Percentiles rank a stretch among this genome's conserved stretches.
phyloP scores from a whole-genome alignment of 2,888 invertebrate genomes.

The Toxonevra muliebris region DNA sequence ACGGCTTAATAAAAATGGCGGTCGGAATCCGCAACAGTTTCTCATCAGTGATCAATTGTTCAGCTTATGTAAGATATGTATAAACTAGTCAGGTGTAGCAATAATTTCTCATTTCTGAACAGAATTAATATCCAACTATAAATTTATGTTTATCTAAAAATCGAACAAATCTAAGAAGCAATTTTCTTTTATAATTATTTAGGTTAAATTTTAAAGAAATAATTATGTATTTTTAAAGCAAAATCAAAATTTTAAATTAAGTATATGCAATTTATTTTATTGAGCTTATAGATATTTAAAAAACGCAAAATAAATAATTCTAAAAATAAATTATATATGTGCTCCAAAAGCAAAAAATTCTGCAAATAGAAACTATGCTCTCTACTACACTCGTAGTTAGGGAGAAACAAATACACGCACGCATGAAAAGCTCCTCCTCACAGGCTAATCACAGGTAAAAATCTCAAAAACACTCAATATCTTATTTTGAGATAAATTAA shows the following conservation, averaged over 20 bases:
- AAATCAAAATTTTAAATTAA: too few relatives aligned
- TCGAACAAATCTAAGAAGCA: too few relatives aligned
- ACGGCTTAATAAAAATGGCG: too few relatives aligned
- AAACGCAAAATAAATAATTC: slow-evolving; percentile 15
- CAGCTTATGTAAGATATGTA: too few relatives aligned
- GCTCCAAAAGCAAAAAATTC: slow-evolving; percentile 16
- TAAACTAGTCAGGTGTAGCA: not conserved
- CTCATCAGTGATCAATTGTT: too few relatives aligned
- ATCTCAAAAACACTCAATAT: slow-evolving; percentile 25
- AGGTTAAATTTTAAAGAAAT: too few relatives aligned
- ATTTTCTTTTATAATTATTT: too few relatives aligned
- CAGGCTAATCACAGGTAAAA: slow-evolving; percentile 31
- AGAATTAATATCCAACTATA: not conserved
- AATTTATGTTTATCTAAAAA: not conserved
- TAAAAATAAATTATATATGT: slow-evolving; percentile 18
- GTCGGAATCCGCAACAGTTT: too few relatives aligned
- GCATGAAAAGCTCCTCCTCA: not conserved
- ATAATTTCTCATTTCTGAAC: not conserved
- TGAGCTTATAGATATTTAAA: not conserved
- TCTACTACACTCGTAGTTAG: not conserved
- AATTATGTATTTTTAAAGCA: too few relatives aligned
- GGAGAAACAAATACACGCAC: not conserved
- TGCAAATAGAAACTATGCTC: slow-evolving; percentile 1
- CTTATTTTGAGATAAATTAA: slow-evolving; percentile 12
- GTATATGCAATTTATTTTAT: not conserved